phyloP scores from a whole-genome alignment of 53 echinoderm and acorn worm genomes.

The Actinopyga echinites region DNA sequence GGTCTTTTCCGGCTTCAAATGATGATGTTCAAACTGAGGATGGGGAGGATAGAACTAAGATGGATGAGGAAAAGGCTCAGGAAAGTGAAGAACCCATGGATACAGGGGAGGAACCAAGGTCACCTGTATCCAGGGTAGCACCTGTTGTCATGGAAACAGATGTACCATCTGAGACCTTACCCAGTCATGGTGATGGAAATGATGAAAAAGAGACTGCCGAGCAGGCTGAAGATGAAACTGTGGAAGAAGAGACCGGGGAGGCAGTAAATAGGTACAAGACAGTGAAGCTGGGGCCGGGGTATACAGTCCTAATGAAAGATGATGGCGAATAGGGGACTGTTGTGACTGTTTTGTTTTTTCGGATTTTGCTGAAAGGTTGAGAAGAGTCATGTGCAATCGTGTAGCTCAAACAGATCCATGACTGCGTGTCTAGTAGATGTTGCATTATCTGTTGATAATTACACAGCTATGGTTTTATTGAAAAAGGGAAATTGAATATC shows the following conservation, averaged over 20 bases:
- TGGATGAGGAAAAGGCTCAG: background rate
- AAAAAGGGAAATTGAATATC: no score
- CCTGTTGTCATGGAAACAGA: conserved; percentile 48
- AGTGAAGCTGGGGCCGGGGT: conserved; percentile 84
- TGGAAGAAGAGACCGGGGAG: background rate
- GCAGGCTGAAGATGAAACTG: background rate
- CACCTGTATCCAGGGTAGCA: background rate
- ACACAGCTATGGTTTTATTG: no score
- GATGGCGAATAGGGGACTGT: conserved; percentile 2
- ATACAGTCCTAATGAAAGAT: conserved; percentile 66
- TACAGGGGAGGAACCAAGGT: conserved; percentile 18
- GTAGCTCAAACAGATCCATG: no score
- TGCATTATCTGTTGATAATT: no score
- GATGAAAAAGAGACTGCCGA: no score
- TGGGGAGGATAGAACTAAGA: background rate
- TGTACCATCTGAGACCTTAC: conserved; percentile 1
- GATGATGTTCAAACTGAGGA: background rate
- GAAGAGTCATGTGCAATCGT: no score
- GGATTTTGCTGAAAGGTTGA: no score
- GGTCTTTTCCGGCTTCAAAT: background rate
- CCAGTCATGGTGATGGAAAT: background rate
- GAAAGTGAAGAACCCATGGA: conserved; percentile 42
- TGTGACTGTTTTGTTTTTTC: no score
- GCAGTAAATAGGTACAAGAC: conserved; percentile 54
- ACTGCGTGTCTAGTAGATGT: no score